phyloP scores from a whole-genome alignment of 1,140 invertebrate species.

The Calliphora vicina region DNA sequence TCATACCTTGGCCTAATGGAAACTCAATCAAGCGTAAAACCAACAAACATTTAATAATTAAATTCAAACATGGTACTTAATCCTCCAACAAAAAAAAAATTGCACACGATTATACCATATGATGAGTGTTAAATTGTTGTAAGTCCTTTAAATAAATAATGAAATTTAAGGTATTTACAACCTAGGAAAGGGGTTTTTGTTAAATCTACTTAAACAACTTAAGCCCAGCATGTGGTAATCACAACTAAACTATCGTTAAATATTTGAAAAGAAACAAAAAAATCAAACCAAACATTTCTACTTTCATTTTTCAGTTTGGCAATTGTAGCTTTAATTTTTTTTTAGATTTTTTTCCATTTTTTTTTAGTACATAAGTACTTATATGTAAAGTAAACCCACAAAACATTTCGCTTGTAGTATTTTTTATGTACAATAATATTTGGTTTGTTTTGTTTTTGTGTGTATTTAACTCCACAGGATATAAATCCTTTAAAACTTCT shows the following conservation, averaged over 20 bases:
- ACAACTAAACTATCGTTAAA: conserved; percentile 1
- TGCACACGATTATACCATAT: too few relatives aligned
- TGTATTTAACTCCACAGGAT: not conserved
- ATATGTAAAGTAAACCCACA: not conserved
- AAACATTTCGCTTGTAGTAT: too few relatives aligned
- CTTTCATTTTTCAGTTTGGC: not conserved
- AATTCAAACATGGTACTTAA: too few relatives aligned
- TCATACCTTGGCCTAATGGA: not conserved
- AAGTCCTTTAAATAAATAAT: too few relatives aligned
- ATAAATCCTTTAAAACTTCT: not conserved
- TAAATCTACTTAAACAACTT: not conserved
- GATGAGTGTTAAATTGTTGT: too few relatives aligned
- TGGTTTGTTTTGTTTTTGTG: not conserved
- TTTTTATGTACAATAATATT: not conserved
- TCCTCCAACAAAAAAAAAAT: too few relatives aligned
- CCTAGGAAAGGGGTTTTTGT: not conserved
- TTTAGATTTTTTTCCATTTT: not conserved
- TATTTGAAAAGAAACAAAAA: not conserved
- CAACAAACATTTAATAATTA: not conserved
- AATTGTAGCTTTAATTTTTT: not conserved
- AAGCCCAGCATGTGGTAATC: not conserved
- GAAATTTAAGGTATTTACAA: too few relatives aligned
- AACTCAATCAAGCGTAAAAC: not conserved
- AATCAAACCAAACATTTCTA: not conserved
- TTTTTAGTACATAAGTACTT: too few relatives aligned